A percentile compares a stretch with the other conserved stretches of the same genome.
phyloP scores from a whole-genome alignment of 2,888 invertebrate species.

The Drosophila nigritarsus region DNA sequence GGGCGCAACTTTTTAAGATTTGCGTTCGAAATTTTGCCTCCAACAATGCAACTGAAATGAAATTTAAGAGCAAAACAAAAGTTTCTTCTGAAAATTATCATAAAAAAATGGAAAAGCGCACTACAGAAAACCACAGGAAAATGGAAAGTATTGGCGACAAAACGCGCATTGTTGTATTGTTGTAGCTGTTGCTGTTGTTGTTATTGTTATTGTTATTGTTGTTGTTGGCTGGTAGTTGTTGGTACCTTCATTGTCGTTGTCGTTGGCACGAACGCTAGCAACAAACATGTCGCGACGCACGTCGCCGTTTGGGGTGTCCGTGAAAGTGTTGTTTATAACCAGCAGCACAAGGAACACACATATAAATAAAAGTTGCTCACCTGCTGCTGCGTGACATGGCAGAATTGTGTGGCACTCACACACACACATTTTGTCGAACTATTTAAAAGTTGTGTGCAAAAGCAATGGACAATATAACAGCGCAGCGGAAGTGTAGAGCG shows the following conservation, averaged over 20 bases:
- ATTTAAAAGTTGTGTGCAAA: constrained; percentile 38
- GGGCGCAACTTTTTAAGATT: constrained; percentile 43
- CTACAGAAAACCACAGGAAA: not conserved
- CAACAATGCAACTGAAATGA: constrained; percentile 39
- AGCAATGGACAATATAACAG: constrained; percentile 48
- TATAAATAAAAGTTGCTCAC: constrained; percentile 43
- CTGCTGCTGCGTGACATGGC: constrained; percentile 43
- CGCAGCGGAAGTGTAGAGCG: constrained; percentile 17
- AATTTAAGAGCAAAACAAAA: constrained; percentile 60
- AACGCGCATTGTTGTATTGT: constrained; percentile 26
- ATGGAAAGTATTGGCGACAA: constrained; percentile 30
- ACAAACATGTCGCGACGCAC: constrained; percentile 71
- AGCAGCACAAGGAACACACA: constrained; percentile 40
- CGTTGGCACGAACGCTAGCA: constrained; percentile 63
- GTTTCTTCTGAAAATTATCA: constrained; percentile 38
- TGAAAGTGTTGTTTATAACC: constrained; percentile 70
- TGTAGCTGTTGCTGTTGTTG: constrained; percentile 3
- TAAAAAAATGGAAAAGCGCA: constrained; percentile 33
- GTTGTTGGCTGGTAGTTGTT: constrained; percentile 3
- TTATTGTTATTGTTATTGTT: not conserved
- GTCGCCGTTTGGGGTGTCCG: constrained; percentile 58
- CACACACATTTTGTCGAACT: constrained; percentile 33
- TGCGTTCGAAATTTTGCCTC: constrained; percentile 12
- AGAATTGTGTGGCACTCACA: constrained; percentile 23
- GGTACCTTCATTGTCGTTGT: constrained; percentile 15